A percentile compares a stretch with the other conserved stretches of the same genome.
These are phyloP conservation scores for Ceratotherium simum DNA, from an alignment of 2,113 vertebrate genomes.

Conservation along the genomic window DNA sequence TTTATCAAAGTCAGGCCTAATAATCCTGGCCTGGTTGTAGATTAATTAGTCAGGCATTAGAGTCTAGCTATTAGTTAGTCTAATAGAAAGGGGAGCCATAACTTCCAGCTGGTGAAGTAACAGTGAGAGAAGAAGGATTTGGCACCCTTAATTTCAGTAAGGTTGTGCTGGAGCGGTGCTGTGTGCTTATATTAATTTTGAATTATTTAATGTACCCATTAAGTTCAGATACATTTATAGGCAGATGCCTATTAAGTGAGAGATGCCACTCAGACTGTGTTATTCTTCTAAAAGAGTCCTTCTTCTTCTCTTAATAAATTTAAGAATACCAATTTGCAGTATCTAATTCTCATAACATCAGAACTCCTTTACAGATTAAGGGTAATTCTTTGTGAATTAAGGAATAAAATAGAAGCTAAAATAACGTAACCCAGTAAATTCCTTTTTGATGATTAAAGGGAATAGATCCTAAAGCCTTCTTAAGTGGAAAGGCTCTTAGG, in stretches of 20 bases:
- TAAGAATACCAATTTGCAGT: conserved; percentile 28
- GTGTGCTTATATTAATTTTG: background rate
- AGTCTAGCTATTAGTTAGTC: background rate
- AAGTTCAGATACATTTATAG: conserved; percentile 44
- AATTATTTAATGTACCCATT: conserved; percentile 32
- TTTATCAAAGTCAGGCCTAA: background rate
- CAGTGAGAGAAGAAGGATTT: background rate
- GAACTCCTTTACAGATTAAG: conserved; percentile 55
- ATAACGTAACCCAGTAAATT: background rate
- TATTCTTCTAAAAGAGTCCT: conserved; percentile 12
- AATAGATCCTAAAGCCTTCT: background rate
- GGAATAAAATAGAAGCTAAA: background rate
- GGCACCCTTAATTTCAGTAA: background rate
- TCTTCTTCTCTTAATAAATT: background rate
- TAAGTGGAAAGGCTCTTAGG: background rate
- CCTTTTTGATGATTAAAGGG: background rate
- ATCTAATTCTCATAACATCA: conserved; percentile 21
- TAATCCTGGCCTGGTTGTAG: background rate
- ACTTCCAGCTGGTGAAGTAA: background rate
- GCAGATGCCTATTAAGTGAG: background rate
- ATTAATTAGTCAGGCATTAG: background rate
- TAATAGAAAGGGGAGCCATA: background rate
- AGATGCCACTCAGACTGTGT: background rate
- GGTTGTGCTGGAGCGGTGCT: background rate
- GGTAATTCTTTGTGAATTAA: conserved; percentile 48